Evolutionary conservation across 1,140 invertebrate genomes (phyloP), one percentile per base, ranked within the genome.

Genomic region (Plectrocnemia conspersa): DNA sequence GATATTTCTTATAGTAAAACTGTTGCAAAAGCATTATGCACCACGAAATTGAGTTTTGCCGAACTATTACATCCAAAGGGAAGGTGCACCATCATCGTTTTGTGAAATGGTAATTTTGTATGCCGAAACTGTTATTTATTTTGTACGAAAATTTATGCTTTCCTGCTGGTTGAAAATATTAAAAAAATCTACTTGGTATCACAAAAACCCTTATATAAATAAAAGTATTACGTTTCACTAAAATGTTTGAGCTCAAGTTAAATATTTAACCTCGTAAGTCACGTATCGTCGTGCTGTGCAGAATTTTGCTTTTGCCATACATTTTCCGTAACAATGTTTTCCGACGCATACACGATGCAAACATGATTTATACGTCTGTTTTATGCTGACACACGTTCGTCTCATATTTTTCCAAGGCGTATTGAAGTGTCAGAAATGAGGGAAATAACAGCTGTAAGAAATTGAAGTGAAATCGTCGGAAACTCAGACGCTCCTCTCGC

Each of bases 361-460:
- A 42, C 33, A 55, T 55, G 53, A 55, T 55, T 55, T 48, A 49
- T 49, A 38, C 32, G 32, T 38, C 22, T 52, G 47, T 21, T 56
- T 56, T 47, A 25, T 56, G 54, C 54, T 56, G 54, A 56, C 54
- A 50, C 54, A 56, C 38, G 54, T 52, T 56, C 54, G 13, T 50
- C 36, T 56, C 54, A 56, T 56, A 56, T 56, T 56, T 50, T 56
- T 55, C 35, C 45, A 29, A 9, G 11, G n/a, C 45, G 45, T 52
- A 56, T 56, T 56, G 54, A 41, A 44, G 21, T 50, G 54, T 50
- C 54, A 52, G 54, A 45, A 36, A 40, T 35, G 53, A 55, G 53
- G 45, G 53, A 55, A 55, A 56, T 56, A 48, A 56, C 44, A 48
- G 54, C 54, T 56, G 54, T 46, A 49, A 48, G 44, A 48, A 21